Percentiles rank a stretch among this genome's conserved stretches.
These are phyloP conservation scores for Drosophila miranda DNA, from an alignment of 1,140 invertebrate species.

Conservation along the genomic window DNA sequence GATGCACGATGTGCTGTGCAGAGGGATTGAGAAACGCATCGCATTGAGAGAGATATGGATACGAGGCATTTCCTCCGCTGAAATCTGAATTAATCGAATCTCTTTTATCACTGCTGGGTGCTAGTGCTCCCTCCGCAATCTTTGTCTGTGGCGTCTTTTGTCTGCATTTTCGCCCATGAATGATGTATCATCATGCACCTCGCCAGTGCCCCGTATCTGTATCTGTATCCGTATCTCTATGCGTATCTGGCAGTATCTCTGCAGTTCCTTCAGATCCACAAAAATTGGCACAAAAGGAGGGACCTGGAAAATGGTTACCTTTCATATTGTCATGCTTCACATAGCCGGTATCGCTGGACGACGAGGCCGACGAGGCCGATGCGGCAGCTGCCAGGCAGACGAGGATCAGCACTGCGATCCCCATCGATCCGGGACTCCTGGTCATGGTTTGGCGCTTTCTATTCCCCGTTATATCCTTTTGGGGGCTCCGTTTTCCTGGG, in stretches of 20 bases:
- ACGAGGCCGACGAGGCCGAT: conserved; percentile 34
- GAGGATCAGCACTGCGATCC: conserved; percentile 35
- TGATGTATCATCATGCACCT: conserved; percentile 27
- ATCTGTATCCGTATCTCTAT: conserved; percentile 13
- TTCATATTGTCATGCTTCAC: conserved; percentile 77
- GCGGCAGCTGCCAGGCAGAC: conserved; percentile 18
- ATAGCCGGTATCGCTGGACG: conserved; percentile 66
- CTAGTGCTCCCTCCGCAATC: conserved; percentile 18
- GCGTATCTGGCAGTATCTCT: conserved; percentile 9
- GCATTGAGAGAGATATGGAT: conserved; percentile 10
- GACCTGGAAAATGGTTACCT: conserved; percentile 59
- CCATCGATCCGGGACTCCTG: conserved; percentile 10
- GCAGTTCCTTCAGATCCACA: conserved; percentile 5
- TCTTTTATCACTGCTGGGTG: conserved; percentile 30
- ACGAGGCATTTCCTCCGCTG: conserved; percentile 27
- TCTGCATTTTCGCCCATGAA: conserved; percentile 18
- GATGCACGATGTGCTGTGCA: conserved; percentile 57
- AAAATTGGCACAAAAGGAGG: conserved; percentile 17
- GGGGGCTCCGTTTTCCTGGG: not conserved
- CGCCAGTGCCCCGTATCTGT: not conserved
- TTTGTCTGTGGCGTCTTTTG: conserved; percentile 40
- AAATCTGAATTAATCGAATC: conserved; percentile 36
- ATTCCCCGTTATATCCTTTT: too few species aligned
- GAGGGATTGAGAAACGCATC: conserved; percentile 20
- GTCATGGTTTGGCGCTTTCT: conserved; percentile 6